Conservation (phyloP, 2,797 vertebrate genomes). For the Chrysocyon brachyurus region DNA sequence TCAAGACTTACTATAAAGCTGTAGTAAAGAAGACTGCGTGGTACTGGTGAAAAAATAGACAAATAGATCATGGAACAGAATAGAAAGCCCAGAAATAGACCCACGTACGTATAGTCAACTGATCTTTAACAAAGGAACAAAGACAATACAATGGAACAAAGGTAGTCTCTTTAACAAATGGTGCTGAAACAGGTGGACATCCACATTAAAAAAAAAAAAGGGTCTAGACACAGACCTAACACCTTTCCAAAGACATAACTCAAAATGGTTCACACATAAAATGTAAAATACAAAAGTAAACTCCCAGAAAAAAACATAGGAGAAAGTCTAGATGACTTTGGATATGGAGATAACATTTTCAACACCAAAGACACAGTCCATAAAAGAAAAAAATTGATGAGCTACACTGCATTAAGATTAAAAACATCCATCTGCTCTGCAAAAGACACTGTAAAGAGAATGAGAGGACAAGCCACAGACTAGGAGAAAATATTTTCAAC, state of each 20-base stretch:
- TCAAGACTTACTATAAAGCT: slow-evolving; percentile 18
- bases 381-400: neutral
- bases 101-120: neutral
- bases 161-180: neutral
- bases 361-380: neutral
- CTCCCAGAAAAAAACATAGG: neutral
- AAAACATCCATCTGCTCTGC: neutral
- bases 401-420: neutral
- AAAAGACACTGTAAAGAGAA: neutral
- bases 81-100: neutral
- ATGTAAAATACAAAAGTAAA: slow-evolving; percentile 14
- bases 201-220: neutral
- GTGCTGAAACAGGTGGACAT: neutral
- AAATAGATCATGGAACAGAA: neutral
- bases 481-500: neutral
- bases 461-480: neutral
- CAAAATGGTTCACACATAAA: neutral
- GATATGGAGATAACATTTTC: neutral
- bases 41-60: neutral
- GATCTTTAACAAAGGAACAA: slow-evolving; percentile 7
- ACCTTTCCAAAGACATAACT: neutral
- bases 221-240: neutral
- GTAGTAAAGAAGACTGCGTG: neutral
- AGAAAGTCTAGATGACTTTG: neutral
- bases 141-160: slow-evolving; percentile 20